Percentiles rank a stretch among this genome's conserved stretches.
phyloP scores from a whole-genome alignment of 1,140 invertebrate genomes.

The Lineus longissimus region DNA sequence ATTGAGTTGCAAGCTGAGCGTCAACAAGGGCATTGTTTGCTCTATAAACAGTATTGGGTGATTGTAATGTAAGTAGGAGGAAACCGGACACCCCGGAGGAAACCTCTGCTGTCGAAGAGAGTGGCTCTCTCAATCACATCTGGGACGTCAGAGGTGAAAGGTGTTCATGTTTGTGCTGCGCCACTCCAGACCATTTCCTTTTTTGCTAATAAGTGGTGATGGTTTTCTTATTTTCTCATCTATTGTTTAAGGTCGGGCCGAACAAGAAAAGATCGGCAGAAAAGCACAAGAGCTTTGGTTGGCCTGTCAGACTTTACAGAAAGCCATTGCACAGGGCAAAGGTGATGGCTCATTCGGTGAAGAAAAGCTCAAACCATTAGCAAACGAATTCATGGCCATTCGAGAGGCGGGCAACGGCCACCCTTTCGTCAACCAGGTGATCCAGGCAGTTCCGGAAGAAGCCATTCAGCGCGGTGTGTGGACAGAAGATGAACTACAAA shows the following conservation, averaged over 20 bases:
- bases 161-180: too few relatives aligned
- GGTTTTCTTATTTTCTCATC: constrained; percentile 14
- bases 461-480: constrained; percentile 76
- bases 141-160: too few relatives aligned
- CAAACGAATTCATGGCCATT: constrained; percentile 68
- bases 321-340: constrained; percentile 66
- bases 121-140: too few relatives aligned
- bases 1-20: too few relatives aligned
- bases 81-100: too few relatives aligned
- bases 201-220: too few relatives aligned
- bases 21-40: neutral
- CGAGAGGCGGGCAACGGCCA: constrained; percentile 51
- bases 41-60: too few relatives aligned
- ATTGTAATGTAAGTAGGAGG: too few relatives aligned
- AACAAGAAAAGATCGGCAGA: constrained; percentile 72
- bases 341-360: constrained; percentile 41
- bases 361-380: constrained; percentile 67
- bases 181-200: too few relatives aligned
- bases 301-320: constrained; percentile 78
- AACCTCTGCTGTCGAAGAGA: too few relatives aligned
- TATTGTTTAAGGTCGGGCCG: constrained; percentile 67
- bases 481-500: constrained; percentile 77
- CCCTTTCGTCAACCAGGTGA: constrained; percentile 67
- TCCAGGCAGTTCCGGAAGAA: constrained; percentile 72
- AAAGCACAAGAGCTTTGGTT: constrained; percentile 87